Evolutionary conservation across 2,888 invertebrate genomes (phyloP).

Genomic region (Metopia argyrocephala): DNA sequence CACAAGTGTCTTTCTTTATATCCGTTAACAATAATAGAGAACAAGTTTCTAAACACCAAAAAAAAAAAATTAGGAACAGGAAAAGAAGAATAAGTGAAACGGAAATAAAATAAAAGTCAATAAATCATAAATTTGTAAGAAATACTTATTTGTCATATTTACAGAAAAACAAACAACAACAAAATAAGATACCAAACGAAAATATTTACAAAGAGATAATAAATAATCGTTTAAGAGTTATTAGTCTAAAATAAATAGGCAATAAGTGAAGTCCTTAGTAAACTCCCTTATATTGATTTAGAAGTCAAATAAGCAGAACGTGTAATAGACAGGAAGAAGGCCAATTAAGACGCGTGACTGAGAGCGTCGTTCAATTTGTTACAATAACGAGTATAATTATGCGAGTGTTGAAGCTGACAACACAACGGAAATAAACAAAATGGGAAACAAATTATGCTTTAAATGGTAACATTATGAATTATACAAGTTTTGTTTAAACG

Average conservation of each 20-base stretch:
- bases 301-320: constrained; percentile 29
- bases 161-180: constrained; percentile 21
- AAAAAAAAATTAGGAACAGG: background rate
- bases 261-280: constrained; percentile 14
- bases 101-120: constrained; percentile 75
- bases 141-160: constrained; percentile 50
- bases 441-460: constrained; percentile 28
- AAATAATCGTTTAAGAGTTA: constrained; percentile 46
- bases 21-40: constrained; percentile 32
- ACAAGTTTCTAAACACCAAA: constrained; percentile 37
- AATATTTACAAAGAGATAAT: constrained; percentile 44
- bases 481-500: constrained; percentile 20
- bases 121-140: constrained; percentile 72
- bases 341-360: constrained; percentile 75
- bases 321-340: constrained; percentile 56
- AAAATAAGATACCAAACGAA: constrained; percentile 61
- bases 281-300: constrained; percentile 15
- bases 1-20: no score
- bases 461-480: constrained; percentile 48
- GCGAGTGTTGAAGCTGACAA: constrained; percentile 66
- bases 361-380: constrained; percentile 78
- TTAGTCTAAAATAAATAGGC: constrained; percentile 35
- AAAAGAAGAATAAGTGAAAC: constrained; percentile 63
- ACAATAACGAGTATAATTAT: constrained; percentile 78
- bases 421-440: constrained; percentile 52